Base-by-base conservation (phyloP, 2,797 vertebrate species). In the Cyprinodon diabolis region DNA sequence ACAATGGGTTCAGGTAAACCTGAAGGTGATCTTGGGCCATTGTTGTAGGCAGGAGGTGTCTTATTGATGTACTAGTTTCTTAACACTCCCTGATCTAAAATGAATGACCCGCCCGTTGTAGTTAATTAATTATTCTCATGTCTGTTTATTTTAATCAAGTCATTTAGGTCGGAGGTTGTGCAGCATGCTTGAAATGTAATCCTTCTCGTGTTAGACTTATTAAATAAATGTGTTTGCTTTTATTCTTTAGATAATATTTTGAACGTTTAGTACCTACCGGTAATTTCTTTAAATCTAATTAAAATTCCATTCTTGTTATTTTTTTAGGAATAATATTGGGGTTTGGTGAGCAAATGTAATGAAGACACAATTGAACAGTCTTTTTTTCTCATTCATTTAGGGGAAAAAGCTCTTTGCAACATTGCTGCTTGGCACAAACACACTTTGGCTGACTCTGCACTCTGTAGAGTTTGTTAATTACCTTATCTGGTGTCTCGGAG, bases 401-500 rank as follows among this genome's bases (percentile, higher is more conserved):
- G 78, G 57, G 47, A 56, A 7, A 4, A 45, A 1, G 3, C 48
- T 51, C 51, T 72, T 40, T 45, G 49, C 62, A 75, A 15, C 78
- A 65, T 54, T 55, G 37, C 43, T 10, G 76, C 52, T 30, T 51
- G 72, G n/a, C 45, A 37, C 62, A 47, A 69, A 72, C 69, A 75
- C 17, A 43, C 75, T 35, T 25, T 30, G 65, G 37, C 68, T 67
- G 68, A 77, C 71, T 78, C 68, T 63, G 70, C 78, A 67, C 74
- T 75, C 74, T 83, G 58, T 84, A 80, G 79, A 87, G 71, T 85
- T 81, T 72, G 74, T 76, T 86, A 87, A 90, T 84, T 82, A 81
- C 81, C 74, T 68, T 40, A 72, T 74, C 65, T 56, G 12, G 81
- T 82, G 84, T 86, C 43, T 23, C 25, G 14, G 76, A 74, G 82